Base-by-base conservation (phyloP, 1,140 invertebrate species). In the Planococcus citri region DNA sequence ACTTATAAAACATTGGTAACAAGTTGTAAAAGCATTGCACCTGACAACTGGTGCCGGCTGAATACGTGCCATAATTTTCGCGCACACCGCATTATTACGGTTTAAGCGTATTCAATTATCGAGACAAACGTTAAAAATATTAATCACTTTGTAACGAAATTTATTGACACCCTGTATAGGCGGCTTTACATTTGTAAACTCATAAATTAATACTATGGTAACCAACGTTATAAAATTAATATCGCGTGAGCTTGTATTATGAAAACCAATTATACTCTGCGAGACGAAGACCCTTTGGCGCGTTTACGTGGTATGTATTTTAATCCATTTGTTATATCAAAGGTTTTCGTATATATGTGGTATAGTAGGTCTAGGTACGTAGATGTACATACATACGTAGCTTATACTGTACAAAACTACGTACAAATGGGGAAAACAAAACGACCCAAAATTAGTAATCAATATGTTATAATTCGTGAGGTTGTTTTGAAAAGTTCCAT, bases 141-240 rank as follows among this genome's bases (percentile, higher is more conserved):
- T 51, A 51, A 51, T 51, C 41, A 51, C 41, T 14, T 51, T 20
- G n/a, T 51, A 14, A 20, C 12, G 12, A 20, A 51, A 51, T 51
- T 51, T 51, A 51, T 51, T 51, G 41, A 51, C 41, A 51, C 41
- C 41, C 41, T 6, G 41, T 51, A 51, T 51, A 51, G 2, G 12
- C n/a, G 12, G 41, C 12, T 9, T 51, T 51, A 51, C 41, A 51
- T 51, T 51, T 51, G 41, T 51, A 51, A 51, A 51, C 41, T 51
- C 41, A 51, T 51, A 51, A 51, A 51, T 51, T 51, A 51, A 51
- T 51, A 51, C 41, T 51, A 51, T 51, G 41, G 41, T 51, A 51
- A 51, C 41, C 41, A 51, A 51, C 41, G 41, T 51, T 51, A 51
- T 51, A 51, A 51, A 51, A 51, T 51, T 51, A 51, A 51, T 51